Base-by-base conservation (phyloP, 1,140 invertebrate species). In the Ganaspis sp. region DNA sequence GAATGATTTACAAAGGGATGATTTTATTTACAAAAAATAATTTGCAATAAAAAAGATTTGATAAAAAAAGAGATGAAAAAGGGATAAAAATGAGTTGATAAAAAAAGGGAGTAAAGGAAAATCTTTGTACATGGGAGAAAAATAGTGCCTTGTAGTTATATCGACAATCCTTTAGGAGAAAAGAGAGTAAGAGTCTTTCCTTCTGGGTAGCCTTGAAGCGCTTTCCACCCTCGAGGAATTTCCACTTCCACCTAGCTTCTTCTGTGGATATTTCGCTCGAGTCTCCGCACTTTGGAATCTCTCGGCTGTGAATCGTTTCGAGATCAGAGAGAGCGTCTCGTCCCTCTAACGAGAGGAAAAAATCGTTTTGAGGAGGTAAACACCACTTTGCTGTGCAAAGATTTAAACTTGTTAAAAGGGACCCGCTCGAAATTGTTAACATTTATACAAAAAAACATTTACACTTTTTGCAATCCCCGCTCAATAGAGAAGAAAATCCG, bases 231-330 rank as follows among this genome's bases (percentile, higher is more conserved):
- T 64, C 8, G 58, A 64, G 58, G 58, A 64, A 64, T 64, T 64
- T 64, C 29, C 58, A 64, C 58, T 64, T 64, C 26, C 15, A 49
- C 45, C 45, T 5, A 49, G 15, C 58, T 64, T 64, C 58, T 29
- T 15, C 26, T 15, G 11, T 15, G 15, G 58, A 64, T 64, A 64
- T 64, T 64, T 64, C 12, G 26, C 58, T 64, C 58, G 58, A 64
- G 58, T 64, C 58, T 34, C 58, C 11, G 58, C 23, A 64, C 58
- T 64, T 64, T 29, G 58, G 26, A 64, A 64, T 64, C 26, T 64
- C 58, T 64, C 58, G 58, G 58, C 58, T 64, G 58, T 64, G 58
- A 64, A 64, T 64, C 58, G 58, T 64, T 64, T 64, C 26, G 58
- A 64, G 58, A 64, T 64, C 58, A 64, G 58, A 64, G 23, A 26